Base-by-base conservation (phyloP, 2,888 invertebrate genomes). In the Aphodius sticticus region DNA sequence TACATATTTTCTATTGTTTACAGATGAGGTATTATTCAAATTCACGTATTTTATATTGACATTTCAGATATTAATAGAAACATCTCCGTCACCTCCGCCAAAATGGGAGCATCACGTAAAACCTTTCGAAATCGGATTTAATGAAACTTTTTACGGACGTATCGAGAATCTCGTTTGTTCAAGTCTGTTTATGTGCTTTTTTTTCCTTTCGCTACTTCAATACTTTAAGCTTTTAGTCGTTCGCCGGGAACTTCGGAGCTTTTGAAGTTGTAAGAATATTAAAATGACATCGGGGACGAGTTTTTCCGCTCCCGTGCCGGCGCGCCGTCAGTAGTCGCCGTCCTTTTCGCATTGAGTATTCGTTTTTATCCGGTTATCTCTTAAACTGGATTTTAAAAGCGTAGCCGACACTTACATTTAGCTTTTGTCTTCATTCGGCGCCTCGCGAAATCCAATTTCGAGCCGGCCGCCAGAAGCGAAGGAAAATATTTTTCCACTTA, bases 191-290 rank as follows among this genome's bases (percentile, higher is more conserved):
- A 5, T n/a, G n/a, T n/a, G n/a, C n/a, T 53, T 9, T 53, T 53
- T 53, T 53, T 53, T 12, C 4, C 12, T 2, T 53, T 12, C 12
- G 53, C 53, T 12, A 7, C 12, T 53, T 53, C 53, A 53, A 53
- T 53, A 53, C 53, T 53, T 53, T 53, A 53, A 53, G 53, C 53
- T 53, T 53, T 53, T 53, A 53, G 53, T 53, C 53, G 53, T 5
- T 53, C 53, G 53, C 53, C 9, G 12, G 53, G 53, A 12, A 53
- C 53, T 53, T 5, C 53, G 53, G 53, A 53, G 53, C 53, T 53
- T 53, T 53, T 53, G 53, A 53, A 53, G 53, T 53, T 53, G 53
- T 53, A 53, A 53, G 53, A 53, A 53, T 53, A 53, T 53, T 53
- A 53, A 53, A 53, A 53, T 53, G 53, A 7, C 53, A 53, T 53